Percentiles rank a stretch among this genome's conserved stretches.
Evolutionary conservation across 2,888 invertebrate species (phyloP).

Genomic region (Chymomyza fuscimana): DNA sequence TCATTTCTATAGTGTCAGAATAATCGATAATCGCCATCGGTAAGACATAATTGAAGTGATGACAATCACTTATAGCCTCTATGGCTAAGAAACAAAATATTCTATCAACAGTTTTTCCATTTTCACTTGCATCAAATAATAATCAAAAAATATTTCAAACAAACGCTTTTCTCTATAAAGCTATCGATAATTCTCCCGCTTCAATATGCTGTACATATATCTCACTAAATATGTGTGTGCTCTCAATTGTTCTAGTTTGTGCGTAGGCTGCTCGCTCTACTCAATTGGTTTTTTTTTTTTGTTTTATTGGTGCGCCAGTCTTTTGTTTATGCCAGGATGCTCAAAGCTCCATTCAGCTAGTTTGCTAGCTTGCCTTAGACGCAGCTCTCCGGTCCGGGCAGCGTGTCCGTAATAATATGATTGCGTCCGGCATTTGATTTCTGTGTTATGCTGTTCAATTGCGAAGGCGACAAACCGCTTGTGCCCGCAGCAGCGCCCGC

Average conservation of each 20-base stretch:
- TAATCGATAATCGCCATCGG: too few species aligned
- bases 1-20: too few species aligned
- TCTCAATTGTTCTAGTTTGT: slow-evolving; percentile 2
- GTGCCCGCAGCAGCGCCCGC: slow-evolving; percentile 36
- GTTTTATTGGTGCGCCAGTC: slow-evolving; percentile 68
- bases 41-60: too few species aligned
- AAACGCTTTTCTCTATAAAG: neutral
- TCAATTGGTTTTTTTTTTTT: slow-evolving; percentile 18
- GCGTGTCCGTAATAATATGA: slow-evolving; percentile 90
- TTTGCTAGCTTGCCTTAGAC: slow-evolving; percentile 82
- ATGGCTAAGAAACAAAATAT: too few species aligned
- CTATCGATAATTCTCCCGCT: neutral
- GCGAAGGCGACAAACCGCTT: slow-evolving; percentile 62
- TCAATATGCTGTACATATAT: neutral
- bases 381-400: slow-evolving; percentile 94
- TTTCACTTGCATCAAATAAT: too few species aligned
- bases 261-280: slow-evolving; percentile 6
- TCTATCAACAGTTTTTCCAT: too few species aligned
- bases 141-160: too few species aligned
- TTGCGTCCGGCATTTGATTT: slow-evolving; percentile 82
- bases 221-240: slow-evolving; percentile 11
- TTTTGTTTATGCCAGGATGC: slow-evolving; percentile 61
- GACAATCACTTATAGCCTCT: too few species aligned
- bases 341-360: slow-evolving; percentile 14
- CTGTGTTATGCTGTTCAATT: slow-evolving; percentile 74